Evolutionary conservation across 2,888 invertebrate genomes (phyloP).

Genomic region (Caenorhabditis becei): DNA sequence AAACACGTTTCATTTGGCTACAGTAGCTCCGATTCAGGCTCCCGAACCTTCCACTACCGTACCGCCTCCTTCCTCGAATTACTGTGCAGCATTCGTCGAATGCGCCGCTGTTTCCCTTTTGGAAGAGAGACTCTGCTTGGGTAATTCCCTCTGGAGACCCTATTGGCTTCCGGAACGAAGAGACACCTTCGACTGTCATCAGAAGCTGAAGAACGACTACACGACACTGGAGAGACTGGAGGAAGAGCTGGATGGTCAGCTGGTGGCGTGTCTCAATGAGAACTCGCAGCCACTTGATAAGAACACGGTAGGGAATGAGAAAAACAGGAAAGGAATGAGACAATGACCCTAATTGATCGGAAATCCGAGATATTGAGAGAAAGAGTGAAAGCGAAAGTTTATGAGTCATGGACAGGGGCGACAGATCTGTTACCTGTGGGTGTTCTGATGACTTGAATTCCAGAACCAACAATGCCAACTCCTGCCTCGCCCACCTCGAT

Average conservation of each 20-base stretch:
- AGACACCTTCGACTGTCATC: constrained; percentile 69
- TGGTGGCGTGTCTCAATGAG: constrained; percentile 67
- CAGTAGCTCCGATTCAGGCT: constrained; percentile 7
- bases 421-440: no score
- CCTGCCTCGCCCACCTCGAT: constrained; percentile 53
- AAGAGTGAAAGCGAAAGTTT: constrained; percentile 28
- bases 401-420: no score
- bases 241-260: constrained; percentile 65
- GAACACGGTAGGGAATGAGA: constrained; percentile 43
- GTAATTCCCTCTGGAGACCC: constrained; percentile 69
- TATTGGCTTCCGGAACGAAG: constrained; percentile 70
- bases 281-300: constrained; percentile 62
- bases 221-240: constrained; percentile 68
- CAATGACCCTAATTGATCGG: constrained; percentile 45
- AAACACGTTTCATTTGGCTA: not conserved
- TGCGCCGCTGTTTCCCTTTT: constrained; percentile 70
- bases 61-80: constrained; percentile 21
- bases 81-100: constrained; percentile 68
- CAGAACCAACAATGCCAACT: constrained; percentile 52
- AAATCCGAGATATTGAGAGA: constrained; percentile 35
- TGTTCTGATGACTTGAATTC: no score
- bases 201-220: constrained; percentile 72
- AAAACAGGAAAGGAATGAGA: not conserved
- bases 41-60: constrained; percentile 23
- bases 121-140: constrained; percentile 71